Evolutionary conservation across 2,888 invertebrate genomes (phyloP).

Genomic region (Tricholauxania praeusta): DNA sequence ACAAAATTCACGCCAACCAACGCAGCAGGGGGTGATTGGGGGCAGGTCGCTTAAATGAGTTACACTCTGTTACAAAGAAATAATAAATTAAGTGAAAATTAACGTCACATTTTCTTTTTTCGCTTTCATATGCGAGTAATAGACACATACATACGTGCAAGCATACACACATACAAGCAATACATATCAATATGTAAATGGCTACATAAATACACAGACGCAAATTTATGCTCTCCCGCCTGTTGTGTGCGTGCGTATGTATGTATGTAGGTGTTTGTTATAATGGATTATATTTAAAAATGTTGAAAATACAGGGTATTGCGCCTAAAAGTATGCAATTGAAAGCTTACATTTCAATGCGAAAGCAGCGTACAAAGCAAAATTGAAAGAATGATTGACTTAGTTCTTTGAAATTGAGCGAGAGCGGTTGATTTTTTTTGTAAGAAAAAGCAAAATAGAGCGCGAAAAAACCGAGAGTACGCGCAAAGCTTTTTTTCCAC

Average conservation of each 20-base stretch:
- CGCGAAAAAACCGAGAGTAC: not conserved
- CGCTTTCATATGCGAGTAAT: not conserved
- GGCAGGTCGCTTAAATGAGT: not conserved
- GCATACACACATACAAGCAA: not conserved
- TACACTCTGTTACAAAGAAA: not conserved
- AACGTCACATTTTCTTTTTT: conserved; percentile 11
- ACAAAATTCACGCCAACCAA: not conserved
- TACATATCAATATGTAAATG: no score
- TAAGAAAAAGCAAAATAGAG: not conserved
- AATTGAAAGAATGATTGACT: not conserved
- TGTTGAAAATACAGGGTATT: conserved; percentile 8
- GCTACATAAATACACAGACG: no score
- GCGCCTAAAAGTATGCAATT: not conserved
- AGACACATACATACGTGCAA: not conserved
- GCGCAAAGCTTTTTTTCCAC: conserved; percentile 5
- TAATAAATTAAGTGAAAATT: conserved; percentile 23
- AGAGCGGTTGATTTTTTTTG: no score
- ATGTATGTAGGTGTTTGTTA: not conserved
- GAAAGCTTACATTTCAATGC: no score
- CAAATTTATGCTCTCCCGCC: no score
- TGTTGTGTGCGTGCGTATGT: not conserved
- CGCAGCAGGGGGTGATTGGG: no score
- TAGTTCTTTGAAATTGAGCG: no score
- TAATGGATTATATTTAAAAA: conserved; percentile 22
- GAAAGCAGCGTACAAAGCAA: not conserved